Base-by-base conservation (phyloP, 2,888 invertebrate genomes). In the Drosophila kanekoi region DNA sequence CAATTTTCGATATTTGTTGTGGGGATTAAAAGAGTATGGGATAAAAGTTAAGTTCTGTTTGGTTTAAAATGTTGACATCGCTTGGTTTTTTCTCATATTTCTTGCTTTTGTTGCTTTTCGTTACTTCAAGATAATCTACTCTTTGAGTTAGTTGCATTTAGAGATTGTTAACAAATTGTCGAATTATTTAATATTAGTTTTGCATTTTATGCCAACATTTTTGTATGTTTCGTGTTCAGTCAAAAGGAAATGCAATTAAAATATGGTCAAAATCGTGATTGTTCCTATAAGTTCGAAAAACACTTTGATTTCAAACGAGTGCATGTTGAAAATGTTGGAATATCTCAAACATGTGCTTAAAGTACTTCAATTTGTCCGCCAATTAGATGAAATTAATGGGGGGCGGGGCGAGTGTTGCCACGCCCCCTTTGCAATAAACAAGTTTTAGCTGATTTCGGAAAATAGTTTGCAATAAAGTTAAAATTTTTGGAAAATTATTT, bases 31-130 rank as follows among this genome's bases (percentile, higher is more conserved):
- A 33, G 47, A 59, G 58, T 52, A 14, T 62, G 65, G 68, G 56
- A 45, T 37, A 52, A 61, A 28, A 59, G 61, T 81, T 73, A 44
- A 72, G 71, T 81, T 78, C 73, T 81, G 84, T 81, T 81, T 86
- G 87, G 49, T 79, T 78, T 87, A 91, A 92, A 92, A 92, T 92
- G 92, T 92, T 92, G 92, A 92, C 92, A 92, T 92, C 92, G 92
- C 92, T 92, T 92, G 86, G 56, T 80, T 61, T 68, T 68, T 73
- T 73, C 18, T 52, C 28, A 40, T 44, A 52, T 58, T 44, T 60
- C 56, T 76, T 75, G 54, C 33, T 61, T 66, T 52, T 28, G 56
- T 62, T 53, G 74, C 28, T 51, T 62, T 40, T 10, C 53, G 54
- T 49, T 66, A 57, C 49, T 56, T 71, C 44, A 49, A 49, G 44